phyloP scores from a whole-genome alignment of 2,797 vertebrate genomes.

The Helicolenus hilgendorfi region DNA sequence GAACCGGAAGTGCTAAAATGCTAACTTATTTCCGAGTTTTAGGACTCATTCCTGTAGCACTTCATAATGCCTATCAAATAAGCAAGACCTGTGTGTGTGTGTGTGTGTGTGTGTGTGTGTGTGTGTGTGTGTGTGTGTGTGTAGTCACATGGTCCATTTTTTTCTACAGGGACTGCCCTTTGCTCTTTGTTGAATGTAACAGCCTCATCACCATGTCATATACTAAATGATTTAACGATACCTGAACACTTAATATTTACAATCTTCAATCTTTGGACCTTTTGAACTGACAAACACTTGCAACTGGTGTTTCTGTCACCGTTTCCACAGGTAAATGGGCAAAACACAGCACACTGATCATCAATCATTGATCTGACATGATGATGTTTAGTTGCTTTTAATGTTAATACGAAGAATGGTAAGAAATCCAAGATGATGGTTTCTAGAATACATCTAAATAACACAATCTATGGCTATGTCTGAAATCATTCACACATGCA shows the following conservation, averaged over 20 bases:
- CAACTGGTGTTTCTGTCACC: neutral
- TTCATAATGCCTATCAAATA: no score
- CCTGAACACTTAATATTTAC: neutral
- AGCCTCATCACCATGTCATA: neutral
- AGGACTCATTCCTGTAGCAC: no score
- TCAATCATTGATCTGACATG: neutral
- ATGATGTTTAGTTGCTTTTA: no score
- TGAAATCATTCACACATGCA: no score
- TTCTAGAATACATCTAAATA: no score
- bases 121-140: neutral
- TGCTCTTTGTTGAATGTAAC: neutral
- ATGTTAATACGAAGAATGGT: no score
- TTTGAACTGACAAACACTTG: neutral
- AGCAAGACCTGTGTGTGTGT: no score
- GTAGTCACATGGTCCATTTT: neutral
- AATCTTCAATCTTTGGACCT: constrained; percentile 1
- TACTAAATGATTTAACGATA: neutral
- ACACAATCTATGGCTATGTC: neutral
- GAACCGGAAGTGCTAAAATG: no score
- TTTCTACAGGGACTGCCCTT: neutral
- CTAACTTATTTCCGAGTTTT: no score
- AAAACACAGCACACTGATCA: neutral
- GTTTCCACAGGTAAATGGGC: neutral
- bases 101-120: no score
- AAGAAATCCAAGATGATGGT: neutral